Percentiles rank a stretch among this genome's conserved stretches.
These are phyloP conservation scores for Mya arenaria DNA, from an alignment of 1,140 invertebrate genomes.

Conservation along the genomic window DNA sequence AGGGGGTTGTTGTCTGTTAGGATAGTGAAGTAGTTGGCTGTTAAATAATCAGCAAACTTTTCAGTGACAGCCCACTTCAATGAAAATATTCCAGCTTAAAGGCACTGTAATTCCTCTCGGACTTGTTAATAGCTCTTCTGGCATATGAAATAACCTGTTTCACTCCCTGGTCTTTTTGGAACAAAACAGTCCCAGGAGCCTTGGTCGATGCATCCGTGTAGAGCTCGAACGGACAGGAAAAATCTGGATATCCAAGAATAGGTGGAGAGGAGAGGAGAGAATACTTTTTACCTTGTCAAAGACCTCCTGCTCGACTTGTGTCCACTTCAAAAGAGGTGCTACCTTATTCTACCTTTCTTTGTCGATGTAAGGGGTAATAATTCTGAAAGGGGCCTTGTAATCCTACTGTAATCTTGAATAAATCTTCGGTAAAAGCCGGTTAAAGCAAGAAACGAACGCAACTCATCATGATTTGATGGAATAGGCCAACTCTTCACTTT, in stretches of 20 bases:
- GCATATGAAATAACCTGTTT: constrained; percentile 55
- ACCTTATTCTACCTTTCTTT: neutral
- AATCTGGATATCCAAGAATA: constrained; percentile 57
- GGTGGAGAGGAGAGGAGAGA: constrained; percentile 52
- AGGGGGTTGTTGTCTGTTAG: constrained; percentile 15
- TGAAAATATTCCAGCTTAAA: constrained; percentile 9
- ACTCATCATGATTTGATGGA: constrained; percentile 71
- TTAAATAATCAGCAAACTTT: constrained; percentile 23
- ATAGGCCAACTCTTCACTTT: constrained; percentile 70
- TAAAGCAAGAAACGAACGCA: constrained; percentile 81
- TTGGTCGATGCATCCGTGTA: constrained; percentile 58
- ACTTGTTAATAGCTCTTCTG: constrained; percentile 10
- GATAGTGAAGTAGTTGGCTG: neutral
- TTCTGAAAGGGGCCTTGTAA: constrained; percentile 73
- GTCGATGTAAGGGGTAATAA: constrained; percentile 10
- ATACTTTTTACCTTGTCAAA: constrained; percentile 55
- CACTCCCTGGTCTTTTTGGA: constrained; percentile 48
- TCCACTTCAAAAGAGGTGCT: neutral
- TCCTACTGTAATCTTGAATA: constrained; percentile 71
- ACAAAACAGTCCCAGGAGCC: constrained; percentile 66
- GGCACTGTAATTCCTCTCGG: neutral
- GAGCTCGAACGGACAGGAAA: constrained; percentile 55
- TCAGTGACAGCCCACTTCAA: constrained; percentile 25
- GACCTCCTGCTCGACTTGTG: neutral
- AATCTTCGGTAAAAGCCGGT: constrained; percentile 78